A percentile compares a stretch with the other conserved stretches of the same genome.
Conservation (phyloP, 1,140 invertebrate genomes). For the Zaprionus davidi region DNA sequence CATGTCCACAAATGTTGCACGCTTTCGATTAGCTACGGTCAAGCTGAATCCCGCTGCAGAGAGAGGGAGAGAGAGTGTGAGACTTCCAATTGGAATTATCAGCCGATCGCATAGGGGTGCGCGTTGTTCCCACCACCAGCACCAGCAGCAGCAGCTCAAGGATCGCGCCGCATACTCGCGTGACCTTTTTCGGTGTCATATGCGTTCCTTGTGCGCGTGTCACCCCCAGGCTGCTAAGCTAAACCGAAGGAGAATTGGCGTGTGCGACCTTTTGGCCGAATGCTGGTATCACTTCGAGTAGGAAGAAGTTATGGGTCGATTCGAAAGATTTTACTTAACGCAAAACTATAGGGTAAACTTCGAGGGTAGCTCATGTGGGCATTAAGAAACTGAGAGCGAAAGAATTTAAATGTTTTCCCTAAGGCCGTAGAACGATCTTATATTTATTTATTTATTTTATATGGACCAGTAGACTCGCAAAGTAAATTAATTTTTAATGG, state of each 20-base stretch:
- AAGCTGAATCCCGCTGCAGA: constrained; percentile 29
- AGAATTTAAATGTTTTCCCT: neutral
- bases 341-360: neutral
- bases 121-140: constrained; percentile 45
- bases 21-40: constrained; percentile 35
- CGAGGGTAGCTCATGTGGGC: neutral
- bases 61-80: neutral
- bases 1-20: constrained; percentile 65
- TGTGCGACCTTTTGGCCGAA: constrained; percentile 72
- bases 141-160: constrained; percentile 11
- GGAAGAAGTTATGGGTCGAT: constrained; percentile 41
- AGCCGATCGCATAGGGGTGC: constrained; percentile 53
- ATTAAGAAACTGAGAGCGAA: neutral
- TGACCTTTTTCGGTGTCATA: constrained; percentile 30
- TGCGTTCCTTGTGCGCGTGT: constrained; percentile 60
- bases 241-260: constrained; percentile 40
- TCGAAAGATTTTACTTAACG: constrained; percentile 54
- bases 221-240: constrained; percentile 41
- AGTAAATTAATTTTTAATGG: too few species aligned
- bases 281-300: constrained; percentile 63
- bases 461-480: too few species aligned
- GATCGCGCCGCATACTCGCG: constrained; percentile 53
- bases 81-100: constrained; percentile 57
- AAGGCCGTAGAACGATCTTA: too few species aligned
- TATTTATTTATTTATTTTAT: too few species aligned